phyloP scores from a whole-genome alignment of 2,888 invertebrate species.

The Sarcophaga caerulescens region DNA sequence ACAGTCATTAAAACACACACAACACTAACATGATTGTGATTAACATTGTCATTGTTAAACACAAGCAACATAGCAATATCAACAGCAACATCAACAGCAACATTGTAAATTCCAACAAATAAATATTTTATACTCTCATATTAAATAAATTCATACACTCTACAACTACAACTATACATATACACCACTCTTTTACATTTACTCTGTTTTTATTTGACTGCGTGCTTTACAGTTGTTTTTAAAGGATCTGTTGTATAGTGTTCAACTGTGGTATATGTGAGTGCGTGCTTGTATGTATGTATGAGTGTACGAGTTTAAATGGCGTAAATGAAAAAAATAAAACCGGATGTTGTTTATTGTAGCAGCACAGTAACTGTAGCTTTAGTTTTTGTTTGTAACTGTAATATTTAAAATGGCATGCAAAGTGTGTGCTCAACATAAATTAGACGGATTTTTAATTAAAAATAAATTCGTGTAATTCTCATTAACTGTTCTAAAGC shows the following conservation, averaged over 20 bases:
- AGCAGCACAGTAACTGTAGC: constrained; percentile 1
- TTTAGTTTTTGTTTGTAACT: not conserved
- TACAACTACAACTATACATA: not conserved
- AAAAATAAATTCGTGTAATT: not conserved
- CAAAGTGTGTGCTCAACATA: not conserved
- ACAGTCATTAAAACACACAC: not conserved
- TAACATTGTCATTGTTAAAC: constrained; percentile 54
- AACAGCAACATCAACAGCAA: not conserved
- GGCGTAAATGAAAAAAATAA: constrained; percentile 46
- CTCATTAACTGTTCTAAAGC: not conserved
- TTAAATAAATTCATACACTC: constrained; percentile 3
- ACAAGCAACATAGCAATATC: constrained; percentile 10
- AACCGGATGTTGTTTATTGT: constrained; percentile 44
- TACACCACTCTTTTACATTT: not conserved
- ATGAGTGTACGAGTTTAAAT: constrained; percentile 15
- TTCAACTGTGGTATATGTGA: too few species aligned
- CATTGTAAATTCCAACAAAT: too few species aligned
- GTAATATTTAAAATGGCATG: not conserved
- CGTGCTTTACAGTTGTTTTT: too few species aligned
- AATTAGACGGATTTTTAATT: not conserved
- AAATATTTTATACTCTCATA: too few species aligned
- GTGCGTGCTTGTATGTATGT: not conserved
- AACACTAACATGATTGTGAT: constrained; percentile 37
- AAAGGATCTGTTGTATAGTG: too few species aligned
- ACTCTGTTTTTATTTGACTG: too few species aligned